Conservation (phyloP, 2,797 vertebrate genomes). For the Glossophaga mutica region DNA sequence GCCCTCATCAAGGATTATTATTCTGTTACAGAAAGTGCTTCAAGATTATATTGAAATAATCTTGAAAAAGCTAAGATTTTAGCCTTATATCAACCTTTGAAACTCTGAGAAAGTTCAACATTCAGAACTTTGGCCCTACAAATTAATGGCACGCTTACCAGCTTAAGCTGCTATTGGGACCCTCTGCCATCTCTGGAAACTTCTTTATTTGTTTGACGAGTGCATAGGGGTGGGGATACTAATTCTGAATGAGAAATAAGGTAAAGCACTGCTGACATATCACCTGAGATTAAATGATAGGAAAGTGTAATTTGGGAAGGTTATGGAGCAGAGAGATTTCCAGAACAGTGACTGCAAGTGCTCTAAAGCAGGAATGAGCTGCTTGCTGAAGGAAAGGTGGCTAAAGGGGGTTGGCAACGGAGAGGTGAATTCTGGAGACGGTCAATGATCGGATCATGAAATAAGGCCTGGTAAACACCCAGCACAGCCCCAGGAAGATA, state of each 20-base stretch:
- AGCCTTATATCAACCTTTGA: neutral
- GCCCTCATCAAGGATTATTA: neutral
- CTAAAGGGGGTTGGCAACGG: neutral
- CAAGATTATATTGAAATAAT: neutral
- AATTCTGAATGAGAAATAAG: neutral
- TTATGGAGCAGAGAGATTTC: neutral
- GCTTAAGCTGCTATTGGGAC: neutral
- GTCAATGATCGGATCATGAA: neutral
- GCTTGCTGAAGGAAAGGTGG: neutral
- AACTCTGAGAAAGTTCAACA: neutral
- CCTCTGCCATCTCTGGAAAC: neutral
- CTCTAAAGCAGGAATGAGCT: neutral
- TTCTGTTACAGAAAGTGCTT: neutral
- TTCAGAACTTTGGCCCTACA: neutral
- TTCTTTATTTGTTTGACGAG: neutral
- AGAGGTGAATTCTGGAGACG: neutral
- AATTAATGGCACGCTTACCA: neutral
- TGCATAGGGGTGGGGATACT: neutral
- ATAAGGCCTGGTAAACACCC: neutral
- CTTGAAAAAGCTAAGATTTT: neutral
- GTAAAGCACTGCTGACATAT: neutral
- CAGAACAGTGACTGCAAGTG: neutral
- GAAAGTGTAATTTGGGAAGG: neutral
- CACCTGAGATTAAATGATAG: neutral
- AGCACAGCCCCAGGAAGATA: neutral